Percentiles rank a stretch among this genome's conserved stretches.
Conservation (phyloP, 1,140 invertebrate genomes). For the honey bee (Apis mellifera) region DNA sequence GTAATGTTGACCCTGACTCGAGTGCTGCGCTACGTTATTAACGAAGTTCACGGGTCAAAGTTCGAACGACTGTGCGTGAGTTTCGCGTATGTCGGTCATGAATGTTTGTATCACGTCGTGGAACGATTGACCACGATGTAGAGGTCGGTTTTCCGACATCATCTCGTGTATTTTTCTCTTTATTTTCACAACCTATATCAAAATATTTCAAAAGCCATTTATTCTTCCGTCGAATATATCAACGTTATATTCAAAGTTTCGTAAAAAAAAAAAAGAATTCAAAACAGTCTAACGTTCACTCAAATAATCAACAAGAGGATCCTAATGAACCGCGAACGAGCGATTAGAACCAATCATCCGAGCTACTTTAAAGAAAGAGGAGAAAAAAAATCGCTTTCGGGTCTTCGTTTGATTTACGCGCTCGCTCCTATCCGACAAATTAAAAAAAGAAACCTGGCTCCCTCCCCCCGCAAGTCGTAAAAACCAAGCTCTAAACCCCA, state of each 20-base stretch:
- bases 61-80: constrained; percentile 34
- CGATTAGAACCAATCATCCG: too few species aligned
- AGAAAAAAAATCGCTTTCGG: background rate
- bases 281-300: too few species aligned
- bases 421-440: background rate
- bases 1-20: constrained; percentile 61
- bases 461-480: background rate
- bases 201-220: too few species aligned
- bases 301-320: too few species aligned
- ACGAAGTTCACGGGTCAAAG: constrained; percentile 58
- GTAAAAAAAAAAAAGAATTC: too few species aligned
- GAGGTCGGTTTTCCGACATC: background rate
- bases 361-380: too few species aligned
- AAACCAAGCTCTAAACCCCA: background rate
- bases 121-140: constrained; percentile 25
- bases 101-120: constrained; percentile 18
- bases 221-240: too few species aligned
- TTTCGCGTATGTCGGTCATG: constrained; percentile 33
- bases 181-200: background rate
- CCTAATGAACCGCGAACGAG: too few species aligned
- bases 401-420: background rate
- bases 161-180: background rate
- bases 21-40: constrained; percentile 56
- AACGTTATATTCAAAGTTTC: too few species aligned
- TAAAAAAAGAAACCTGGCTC: background rate